phyloP scores from a whole-genome alignment of 2,113 vertebrate species.

The Athene noctua region DNA sequence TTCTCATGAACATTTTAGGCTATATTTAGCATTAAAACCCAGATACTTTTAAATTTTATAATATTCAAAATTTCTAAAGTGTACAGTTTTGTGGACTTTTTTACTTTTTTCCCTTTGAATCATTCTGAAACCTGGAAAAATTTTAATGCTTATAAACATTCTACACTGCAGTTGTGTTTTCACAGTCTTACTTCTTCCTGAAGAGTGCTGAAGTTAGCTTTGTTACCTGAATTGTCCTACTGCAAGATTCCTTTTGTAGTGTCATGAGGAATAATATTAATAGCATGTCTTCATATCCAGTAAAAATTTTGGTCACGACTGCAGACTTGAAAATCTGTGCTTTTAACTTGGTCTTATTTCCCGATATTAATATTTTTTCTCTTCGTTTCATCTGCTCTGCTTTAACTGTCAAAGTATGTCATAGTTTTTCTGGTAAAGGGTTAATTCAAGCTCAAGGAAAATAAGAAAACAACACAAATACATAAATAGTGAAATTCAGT shows the following conservation, averaged over 20 bases:
- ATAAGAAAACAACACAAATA: neutral
- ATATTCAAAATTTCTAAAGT: neutral
- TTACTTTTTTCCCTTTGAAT: neutral
- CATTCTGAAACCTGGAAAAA: neutral
- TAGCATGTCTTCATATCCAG: conserved; percentile 30
- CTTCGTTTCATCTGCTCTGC: conserved; percentile 35
- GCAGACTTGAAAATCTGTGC: neutral
- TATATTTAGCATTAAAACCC: neutral
- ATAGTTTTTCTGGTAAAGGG: conserved; percentile 1
- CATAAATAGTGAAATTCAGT: neutral
- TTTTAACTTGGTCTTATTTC: conserved; percentile 41
- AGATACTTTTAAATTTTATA: neutral
- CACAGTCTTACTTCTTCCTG: neutral
- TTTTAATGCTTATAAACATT: neutral
- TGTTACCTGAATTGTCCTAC: neutral
- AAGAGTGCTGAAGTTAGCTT: neutral
- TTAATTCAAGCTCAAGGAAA: conserved; percentile 22
- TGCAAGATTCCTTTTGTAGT: conserved; percentile 1
- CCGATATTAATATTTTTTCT: neutral
- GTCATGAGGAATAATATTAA: neutral
- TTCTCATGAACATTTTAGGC: neutral
- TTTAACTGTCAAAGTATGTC: conserved; percentile 27
- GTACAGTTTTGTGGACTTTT: neutral
- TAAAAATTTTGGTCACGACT: neutral
- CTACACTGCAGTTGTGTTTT: neutral